Base-by-base conservation (phyloP, 2,888 invertebrate genomes). In the Empis stercorea region DNA sequence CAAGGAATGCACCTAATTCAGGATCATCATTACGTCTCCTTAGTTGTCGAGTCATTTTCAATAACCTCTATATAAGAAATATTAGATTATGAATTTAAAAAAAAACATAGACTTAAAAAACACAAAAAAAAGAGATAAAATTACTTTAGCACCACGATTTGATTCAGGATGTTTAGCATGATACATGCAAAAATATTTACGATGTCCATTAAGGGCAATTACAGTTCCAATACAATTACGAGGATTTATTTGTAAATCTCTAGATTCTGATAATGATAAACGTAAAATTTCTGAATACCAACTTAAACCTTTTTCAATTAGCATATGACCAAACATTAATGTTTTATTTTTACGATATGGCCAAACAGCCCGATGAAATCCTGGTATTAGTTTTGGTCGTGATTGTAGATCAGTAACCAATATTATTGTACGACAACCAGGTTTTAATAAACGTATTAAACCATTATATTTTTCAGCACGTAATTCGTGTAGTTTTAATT, bases 161-260 rank as follows among this genome's bases (percentile, higher is more conserved):
- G 77, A 75, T 71, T 91, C 92, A 2, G 88, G 87, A 70, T 94
- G 93, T 71, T 91, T 94, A 48, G 92, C 92, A 73, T 99, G 97
- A 73, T 95, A 99, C 76, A 99, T 94, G 68, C 94, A 96, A 74
- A 94, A 97, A 75, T 97, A 96, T 72, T 93, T 92, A 53, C 96
- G 78, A 72, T 93, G 91, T 20, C 97, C 96, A 72, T 97, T 97
- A 53, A 99, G 73, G 2, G 95, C 87, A 42, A 99, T 74, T 49
- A 99, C 96, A 5, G 94, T 94, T 46, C 97, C 97, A 39, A 96
- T 85, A 65, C 96, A 96, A 73, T 97, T 96, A 57, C 92, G 80
- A 17, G 93, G 89, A 74, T 96, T 97, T 51, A 99, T 94, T 54
- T 84, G 81, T 55, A 93, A 73, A 61, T 86, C 85, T 51, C 82